Percentiles rank a stretch among this genome's conserved stretches.
These are phyloP conservation scores for Lumbricus terrestris DNA, from an alignment of 2,888 invertebrate genomes.

Conservation along the genomic window DNA sequence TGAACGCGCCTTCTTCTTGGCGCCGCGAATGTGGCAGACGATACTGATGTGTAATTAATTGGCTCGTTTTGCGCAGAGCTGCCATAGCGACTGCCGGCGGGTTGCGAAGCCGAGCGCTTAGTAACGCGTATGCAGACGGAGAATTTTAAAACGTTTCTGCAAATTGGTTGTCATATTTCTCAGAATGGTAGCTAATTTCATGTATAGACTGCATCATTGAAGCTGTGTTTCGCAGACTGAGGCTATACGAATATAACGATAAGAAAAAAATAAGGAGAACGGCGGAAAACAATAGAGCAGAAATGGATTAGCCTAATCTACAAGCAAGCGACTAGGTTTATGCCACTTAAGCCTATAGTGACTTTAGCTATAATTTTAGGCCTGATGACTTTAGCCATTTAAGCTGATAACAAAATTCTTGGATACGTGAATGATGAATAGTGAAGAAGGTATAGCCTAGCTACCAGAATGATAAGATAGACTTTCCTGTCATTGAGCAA, in stretches of 20 bases:
- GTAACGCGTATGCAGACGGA: not conserved
- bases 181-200: not conserved
- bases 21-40: not conserved
- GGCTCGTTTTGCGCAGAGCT: not conserved
- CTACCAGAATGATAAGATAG: too few relatives aligned
- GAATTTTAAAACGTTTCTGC: not conserved
- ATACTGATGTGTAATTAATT: constrained; percentile 3
- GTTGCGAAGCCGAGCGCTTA: not conserved
- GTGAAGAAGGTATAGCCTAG: too few relatives aligned
- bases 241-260: not conserved
- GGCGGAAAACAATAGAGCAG: not conserved
- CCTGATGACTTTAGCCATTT: not conserved
- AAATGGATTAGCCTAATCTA: not conserved
- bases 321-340: too few relatives aligned
- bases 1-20: not conserved
- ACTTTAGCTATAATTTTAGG: too few relatives aligned
- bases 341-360: not conserved
- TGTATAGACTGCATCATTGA: too few relatives aligned
- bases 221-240: not conserved
- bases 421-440: too few relatives aligned
- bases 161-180: not conserved
- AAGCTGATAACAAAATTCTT: not conserved
- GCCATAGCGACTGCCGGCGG: constrained; percentile 3
- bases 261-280: not conserved
- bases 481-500: too few relatives aligned